phyloP scores from a whole-genome alignment of 2,888 invertebrate species.

The Lasioglossum figueresi region DNA sequence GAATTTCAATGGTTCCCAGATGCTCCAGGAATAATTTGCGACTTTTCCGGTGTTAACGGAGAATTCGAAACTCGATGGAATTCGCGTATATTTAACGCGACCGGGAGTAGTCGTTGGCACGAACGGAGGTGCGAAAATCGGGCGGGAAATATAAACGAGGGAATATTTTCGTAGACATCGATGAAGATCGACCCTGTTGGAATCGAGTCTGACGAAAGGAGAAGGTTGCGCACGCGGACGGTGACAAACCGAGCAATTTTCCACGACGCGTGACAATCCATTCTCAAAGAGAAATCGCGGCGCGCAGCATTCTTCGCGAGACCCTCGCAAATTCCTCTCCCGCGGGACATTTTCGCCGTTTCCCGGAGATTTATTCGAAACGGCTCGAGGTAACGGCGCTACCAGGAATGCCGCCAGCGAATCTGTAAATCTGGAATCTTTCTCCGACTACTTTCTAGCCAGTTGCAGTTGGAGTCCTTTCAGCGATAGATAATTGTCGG shows the following conservation, averaged over 20 bases:
- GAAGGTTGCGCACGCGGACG: background rate
- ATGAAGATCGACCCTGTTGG: slow-evolving; percentile 40
- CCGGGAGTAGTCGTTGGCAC: background rate
- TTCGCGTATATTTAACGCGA: background rate
- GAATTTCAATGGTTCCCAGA: background rate
- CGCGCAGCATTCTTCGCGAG: slow-evolving; percentile 22
- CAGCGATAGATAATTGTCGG: background rate
- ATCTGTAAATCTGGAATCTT: background rate
- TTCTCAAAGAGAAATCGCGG: slow-evolving; percentile 28
- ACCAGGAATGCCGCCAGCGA: background rate
- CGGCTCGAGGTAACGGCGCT: background rate
- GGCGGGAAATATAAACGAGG: slow-evolving; percentile 20
- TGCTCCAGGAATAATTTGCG: background rate
- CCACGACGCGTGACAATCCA: slow-evolving; percentile 44
- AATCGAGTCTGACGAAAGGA: background rate
- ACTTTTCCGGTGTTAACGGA: background rate
- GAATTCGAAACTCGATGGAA: background rate
- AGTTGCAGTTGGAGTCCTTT: background rate
- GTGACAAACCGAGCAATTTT: slow-evolving; percentile 50
- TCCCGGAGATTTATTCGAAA: slow-evolving; percentile 30
- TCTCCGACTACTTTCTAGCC: background rate
- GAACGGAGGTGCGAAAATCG: too few relatives aligned
- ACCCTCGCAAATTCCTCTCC: slow-evolving; percentile 10
- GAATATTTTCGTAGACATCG: slow-evolving; percentile 30
- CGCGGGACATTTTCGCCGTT: background rate